Evolutionary conservation across 1,140 invertebrate species (phyloP), one percentile per base, ranked within the genome.

Genomic region (Hesperophylax magnus): DNA sequence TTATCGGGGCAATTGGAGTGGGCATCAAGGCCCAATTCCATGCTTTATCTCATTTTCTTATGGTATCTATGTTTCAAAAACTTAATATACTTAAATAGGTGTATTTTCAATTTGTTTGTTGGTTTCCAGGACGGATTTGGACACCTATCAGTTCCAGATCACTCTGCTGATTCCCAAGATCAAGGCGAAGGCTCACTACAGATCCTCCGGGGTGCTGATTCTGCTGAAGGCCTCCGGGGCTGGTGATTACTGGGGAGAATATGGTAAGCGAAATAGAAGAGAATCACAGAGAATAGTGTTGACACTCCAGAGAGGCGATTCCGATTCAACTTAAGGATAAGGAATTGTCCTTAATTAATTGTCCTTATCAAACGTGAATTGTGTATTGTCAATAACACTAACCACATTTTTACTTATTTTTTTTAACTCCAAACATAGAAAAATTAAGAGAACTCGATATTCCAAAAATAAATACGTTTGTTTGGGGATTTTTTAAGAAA

Each of bases 221-320:
- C 89, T 96, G 69, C 93, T 96, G 0, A 93, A 94, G 84, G 95
- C 95, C 17, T 94, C 94, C 11, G 95, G 95, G 4, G 94, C 94
- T 75, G 95, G 95, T 3, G 94, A 96, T 86, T 96, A 96, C 86
- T 96, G 95, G 95, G 95, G 95, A 52, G 94, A 96, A 90, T 96
- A 96, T 86, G 94, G 95, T 96, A 86, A 87, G 86, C 6, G 11
- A 18, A 6, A 18, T 4, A 84, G 52, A 78, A 80, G 20, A 34
- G 22, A 20, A 22, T 2, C 6, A 5, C 31, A 15, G 11, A 65
- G 7, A 15, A 31, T 67, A 67, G 4, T 67, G 27, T 17, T 0
- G 5, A 9, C 17, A 60, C 22, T 1, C 54, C 3, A n/a, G n/a
- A n/a, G n/a, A n/a, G n/a, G n/a, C n/a, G n/a, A n/a, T n/a, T n/a